Evolutionary conservation across 2,797 vertebrate species (phyloP).

Genomic region (Myotis vivesi): DNA sequence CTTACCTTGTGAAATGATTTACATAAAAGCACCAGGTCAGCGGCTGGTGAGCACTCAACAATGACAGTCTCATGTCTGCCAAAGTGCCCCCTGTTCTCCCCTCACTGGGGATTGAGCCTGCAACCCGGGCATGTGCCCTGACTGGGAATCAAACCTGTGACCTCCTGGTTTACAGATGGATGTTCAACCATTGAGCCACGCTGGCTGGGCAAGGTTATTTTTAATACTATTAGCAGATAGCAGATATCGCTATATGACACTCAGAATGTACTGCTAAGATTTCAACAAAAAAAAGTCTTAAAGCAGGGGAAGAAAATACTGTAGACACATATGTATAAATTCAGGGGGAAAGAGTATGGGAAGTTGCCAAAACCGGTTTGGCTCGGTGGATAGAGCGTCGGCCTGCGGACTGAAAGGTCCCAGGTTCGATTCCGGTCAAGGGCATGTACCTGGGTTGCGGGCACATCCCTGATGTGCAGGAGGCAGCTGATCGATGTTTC

Average conservation of each 20-base stretch:
- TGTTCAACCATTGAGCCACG: neutral
- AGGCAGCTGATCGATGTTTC: no score
- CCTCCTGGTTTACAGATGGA: neutral
- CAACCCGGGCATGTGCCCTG: neutral
- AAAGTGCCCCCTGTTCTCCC: neutral
- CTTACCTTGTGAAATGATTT: neutral
- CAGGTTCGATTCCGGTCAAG: no score
- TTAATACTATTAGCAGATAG: conserved; percentile 13
- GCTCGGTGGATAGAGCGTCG: no score
- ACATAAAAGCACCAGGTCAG: neutral
- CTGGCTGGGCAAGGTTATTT: neutral
- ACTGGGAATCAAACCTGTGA: neutral
- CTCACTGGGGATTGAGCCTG: neutral
- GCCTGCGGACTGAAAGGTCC: no score
- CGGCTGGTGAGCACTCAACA: neutral
- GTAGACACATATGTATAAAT: neutral
- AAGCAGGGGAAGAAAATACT: neutral
- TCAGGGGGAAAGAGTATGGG: neutral
- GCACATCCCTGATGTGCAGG: no score
- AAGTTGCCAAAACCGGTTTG: no score
- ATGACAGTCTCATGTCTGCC: neutral
- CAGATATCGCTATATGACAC: neutral
- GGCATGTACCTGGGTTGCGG: no score
- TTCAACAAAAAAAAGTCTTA: neutral
- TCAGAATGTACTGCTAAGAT: conserved; percentile 28